phyloP scores from a whole-genome alignment of 2,888 invertebrate species.

The Ophioninae sp. region DNA sequence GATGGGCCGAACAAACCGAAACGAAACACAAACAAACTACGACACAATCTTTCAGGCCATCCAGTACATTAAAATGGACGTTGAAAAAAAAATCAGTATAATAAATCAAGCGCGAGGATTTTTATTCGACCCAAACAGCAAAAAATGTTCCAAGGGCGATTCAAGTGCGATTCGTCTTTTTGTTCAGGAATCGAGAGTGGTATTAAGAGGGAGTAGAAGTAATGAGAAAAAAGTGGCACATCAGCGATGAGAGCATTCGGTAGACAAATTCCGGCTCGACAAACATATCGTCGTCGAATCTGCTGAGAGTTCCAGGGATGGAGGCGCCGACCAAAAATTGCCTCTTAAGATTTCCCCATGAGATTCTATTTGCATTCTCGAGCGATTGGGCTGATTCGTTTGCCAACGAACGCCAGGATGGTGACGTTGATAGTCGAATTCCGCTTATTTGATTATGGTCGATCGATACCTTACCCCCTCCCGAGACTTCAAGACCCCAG shows the following conservation, averaged over 20 bases:
- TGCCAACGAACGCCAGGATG: conserved; percentile 51
- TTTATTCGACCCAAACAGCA: background rate
- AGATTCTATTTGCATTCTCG: conserved; percentile 62
- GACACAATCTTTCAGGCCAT: background rate
- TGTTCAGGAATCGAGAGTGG: background rate
- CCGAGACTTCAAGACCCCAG: conserved; percentile 2
- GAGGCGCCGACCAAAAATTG: conserved; percentile 53
- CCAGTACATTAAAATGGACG: background rate
- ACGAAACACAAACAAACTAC: background rate
- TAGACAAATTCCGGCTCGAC: conserved; percentile 9
- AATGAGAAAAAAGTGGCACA: conserved; percentile 14
- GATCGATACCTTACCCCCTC: conserved; percentile 66
- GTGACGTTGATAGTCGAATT: conserved; percentile 71
- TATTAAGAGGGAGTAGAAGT: background rate
- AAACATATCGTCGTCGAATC: conserved; percentile 52
- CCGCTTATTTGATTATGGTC: conserved; percentile 74
- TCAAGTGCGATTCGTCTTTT: background rate
- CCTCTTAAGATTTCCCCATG: conserved; percentile 62
- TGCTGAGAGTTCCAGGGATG: conserved; percentile 57
- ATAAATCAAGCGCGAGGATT: background rate
- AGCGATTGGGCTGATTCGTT: conserved; percentile 50
- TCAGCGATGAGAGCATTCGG: background rate
- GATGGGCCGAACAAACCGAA: background rate
- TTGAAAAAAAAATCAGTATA: background rate
- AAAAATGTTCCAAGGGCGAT: background rate